These are phyloP conservation scores for Stegostoma tigrinum DNA, from an alignment of 2,113 vertebrate species.

Conservation along the genomic window DNA sequence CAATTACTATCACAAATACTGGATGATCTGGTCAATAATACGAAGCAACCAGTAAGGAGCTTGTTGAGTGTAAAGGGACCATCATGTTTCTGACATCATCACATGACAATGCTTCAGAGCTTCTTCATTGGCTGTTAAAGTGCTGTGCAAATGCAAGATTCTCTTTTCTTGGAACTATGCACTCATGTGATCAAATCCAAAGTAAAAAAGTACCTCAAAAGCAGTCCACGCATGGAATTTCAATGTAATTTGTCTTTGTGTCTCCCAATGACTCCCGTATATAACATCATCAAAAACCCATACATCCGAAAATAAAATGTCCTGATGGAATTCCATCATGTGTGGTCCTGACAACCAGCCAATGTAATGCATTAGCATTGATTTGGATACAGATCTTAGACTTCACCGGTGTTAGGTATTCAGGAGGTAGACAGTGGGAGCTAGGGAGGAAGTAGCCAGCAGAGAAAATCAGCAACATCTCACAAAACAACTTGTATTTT, in stretches of 20 bases:
- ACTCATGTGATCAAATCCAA: background rate
- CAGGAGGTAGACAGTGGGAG: background rate
- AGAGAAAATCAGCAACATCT: background rate
- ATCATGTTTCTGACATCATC: too few relatives aligned
- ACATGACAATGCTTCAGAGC: too few relatives aligned
- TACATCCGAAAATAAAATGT: background rate
- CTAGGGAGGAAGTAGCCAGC: background rate
- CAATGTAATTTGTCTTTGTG: background rate
- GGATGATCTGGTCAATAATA: too few relatives aligned
- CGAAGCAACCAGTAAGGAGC: too few relatives aligned
- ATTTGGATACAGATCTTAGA: background rate
- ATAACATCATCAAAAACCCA: background rate
- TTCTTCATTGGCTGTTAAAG: too few relatives aligned
- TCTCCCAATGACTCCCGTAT: background rate
- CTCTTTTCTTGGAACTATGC: too few relatives aligned
- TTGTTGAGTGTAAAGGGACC: too few relatives aligned
- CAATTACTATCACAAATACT: too few relatives aligned
- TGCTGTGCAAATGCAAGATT: too few relatives aligned
- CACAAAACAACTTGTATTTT: background rate
- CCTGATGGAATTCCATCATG: background rate
- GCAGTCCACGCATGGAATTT: background rate
- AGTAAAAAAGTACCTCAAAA: background rate
- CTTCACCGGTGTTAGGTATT: background rate
- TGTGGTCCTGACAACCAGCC: background rate
- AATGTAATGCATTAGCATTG: background rate